Evolutionary conservation across 2,797 vertebrate species (phyloP).

Genomic region (Eutrigla gurnardus): DNA sequence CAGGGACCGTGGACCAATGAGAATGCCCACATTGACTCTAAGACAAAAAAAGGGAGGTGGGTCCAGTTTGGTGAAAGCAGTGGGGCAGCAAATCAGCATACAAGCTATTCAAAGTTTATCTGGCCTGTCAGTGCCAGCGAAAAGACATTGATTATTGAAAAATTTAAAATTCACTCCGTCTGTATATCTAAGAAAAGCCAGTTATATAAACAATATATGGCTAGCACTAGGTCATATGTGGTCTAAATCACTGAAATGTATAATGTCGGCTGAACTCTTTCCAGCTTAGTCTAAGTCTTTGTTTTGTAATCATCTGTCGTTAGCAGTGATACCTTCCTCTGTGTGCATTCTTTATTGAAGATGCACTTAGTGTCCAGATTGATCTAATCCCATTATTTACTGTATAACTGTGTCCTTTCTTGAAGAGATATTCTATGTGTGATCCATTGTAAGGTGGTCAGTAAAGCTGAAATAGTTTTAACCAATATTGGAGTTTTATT

Average conservation of each 20-base stretch:
- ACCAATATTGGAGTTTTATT: neutral
- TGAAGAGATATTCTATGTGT: neutral
- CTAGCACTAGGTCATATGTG: slow-evolving; percentile 16
- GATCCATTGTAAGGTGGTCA: neutral
- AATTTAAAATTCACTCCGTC: neutral
- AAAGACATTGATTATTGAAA: neutral
- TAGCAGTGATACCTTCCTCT: slow-evolving; percentile 1
- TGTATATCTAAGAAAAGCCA: neutral
- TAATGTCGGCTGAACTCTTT: slow-evolving; percentile 26
- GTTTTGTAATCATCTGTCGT: slow-evolving; percentile 58
- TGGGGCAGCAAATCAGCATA: slow-evolving; percentile 52
- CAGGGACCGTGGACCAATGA: slow-evolving; percentile 57
- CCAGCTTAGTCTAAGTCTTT: slow-evolving; percentile 46
- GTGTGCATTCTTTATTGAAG: slow-evolving; percentile 1
- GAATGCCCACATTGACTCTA: neutral
- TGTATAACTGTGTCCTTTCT: too few species aligned
- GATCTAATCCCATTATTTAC: neutral
- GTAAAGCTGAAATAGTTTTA: neutral
- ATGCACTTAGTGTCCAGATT: neutral
- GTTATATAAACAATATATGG: neutral
- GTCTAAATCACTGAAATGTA: slow-evolving; percentile 3
- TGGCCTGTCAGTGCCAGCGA: slow-evolving; percentile 27
- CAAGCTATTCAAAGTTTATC: slow-evolving; percentile 61
- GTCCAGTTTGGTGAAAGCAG: slow-evolving; percentile 47
- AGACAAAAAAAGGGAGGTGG: slow-evolving; percentile 43